phyloP scores from a whole-genome alignment of 2,888 invertebrate species.

The Xestia rhomboidea region DNA sequence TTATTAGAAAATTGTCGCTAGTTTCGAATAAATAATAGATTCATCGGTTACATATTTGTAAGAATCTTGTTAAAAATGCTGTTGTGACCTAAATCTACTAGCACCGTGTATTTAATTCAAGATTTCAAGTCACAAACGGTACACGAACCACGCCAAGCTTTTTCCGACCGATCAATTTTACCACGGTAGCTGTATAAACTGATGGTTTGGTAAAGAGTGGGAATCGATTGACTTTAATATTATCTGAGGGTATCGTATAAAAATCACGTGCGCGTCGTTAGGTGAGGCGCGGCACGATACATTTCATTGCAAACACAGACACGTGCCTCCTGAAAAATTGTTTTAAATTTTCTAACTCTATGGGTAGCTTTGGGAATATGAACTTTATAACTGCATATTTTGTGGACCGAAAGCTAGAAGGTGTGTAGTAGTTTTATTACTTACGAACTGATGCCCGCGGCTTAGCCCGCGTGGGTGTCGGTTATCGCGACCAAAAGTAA shows the following conservation, averaged over 20 bases:
- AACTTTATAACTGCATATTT: constrained; percentile 73
- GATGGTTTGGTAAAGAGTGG: constrained; percentile 32
- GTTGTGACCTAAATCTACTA: neutral
- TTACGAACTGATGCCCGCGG: neutral
- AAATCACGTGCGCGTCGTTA: constrained; percentile 75
- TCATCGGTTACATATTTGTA: neutral
- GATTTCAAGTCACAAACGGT: neutral
- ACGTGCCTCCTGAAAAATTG: constrained; percentile 78
- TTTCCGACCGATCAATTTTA: constrained; percentile 25
- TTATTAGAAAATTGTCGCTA: neutral
- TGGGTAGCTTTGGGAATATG: constrained; percentile 25
- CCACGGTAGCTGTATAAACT: constrained; percentile 18
- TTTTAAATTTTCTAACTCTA: constrained; percentile 75
- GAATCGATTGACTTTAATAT: constrained; percentile 51
- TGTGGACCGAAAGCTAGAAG: constrained; percentile 56
- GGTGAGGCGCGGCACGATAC: constrained; percentile 57
- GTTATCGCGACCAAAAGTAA: neutral
- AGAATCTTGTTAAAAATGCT: neutral
- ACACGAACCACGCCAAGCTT: neutral
- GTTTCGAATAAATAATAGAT: neutral
- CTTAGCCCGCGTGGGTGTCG: neutral
- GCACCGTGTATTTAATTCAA: neutral
- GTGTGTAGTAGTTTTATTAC: constrained; percentile 43
- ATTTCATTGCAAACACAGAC: constrained; percentile 77
- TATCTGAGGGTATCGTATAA: constrained; percentile 44